Evolutionary conservation across 2,888 invertebrate species (phyloP).

Genomic region (Tenthredo mesomela): DNA sequence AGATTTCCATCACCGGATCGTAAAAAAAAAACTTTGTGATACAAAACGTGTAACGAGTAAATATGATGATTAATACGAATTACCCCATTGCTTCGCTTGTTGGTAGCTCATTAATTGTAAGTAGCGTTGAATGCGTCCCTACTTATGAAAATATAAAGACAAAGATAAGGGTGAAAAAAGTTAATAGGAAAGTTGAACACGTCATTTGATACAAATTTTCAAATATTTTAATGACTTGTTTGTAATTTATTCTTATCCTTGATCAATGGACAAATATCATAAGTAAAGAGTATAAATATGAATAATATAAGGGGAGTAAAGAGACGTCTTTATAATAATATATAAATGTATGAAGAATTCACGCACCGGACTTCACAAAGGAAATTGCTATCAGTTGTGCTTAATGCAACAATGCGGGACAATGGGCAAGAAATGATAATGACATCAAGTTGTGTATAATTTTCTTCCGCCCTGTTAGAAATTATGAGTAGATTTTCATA

Average conservation of each 20-base stretch:
- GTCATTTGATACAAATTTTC: background rate
- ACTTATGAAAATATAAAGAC: background rate
- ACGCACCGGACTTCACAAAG: constrained; percentile 14
- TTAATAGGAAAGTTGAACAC: background rate
- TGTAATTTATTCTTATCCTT: background rate
- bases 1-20: constrained; percentile 27
- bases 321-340: no score
- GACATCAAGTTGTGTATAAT: constrained; percentile 28
- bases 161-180: background rate
- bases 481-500: constrained; percentile 14
- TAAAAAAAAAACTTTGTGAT: constrained; percentile 33
- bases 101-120: constrained; percentile 1
- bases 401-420: constrained; percentile 32
- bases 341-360: background rate
- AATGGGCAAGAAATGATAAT: constrained; percentile 21
- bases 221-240: background rate
- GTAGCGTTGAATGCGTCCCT: background rate
- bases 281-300: background rate
- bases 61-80: constrained; percentile 21
- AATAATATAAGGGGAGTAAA: background rate
- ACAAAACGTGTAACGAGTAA: constrained; percentile 19
- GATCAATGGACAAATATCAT: background rate
- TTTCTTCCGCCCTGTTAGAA: background rate
- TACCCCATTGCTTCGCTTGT: background rate
- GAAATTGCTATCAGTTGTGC: constrained; percentile 7